These are phyloP conservation scores for Lepilemur septentrionalis DNA, from an alignment of 2,797 vertebrate species.

Conservation along the genomic window DNA sequence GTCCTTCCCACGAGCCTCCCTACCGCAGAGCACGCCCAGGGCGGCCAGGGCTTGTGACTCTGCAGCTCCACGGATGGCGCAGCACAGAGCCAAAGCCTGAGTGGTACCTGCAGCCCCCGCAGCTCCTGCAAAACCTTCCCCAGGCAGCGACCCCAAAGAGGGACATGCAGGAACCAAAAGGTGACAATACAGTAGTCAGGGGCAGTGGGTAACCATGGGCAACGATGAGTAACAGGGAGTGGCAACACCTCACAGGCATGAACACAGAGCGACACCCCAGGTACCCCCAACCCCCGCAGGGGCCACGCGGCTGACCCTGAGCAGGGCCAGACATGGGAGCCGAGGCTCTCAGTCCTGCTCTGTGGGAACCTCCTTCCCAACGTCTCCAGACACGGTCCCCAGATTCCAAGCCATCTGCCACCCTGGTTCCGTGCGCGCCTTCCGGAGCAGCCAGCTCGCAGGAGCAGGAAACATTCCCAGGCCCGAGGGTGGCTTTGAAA, in stretches of 20 bases:
- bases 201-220: background rate
- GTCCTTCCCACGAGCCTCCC: background rate
- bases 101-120: accelerated
- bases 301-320: background rate
- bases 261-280: slow-evolving; percentile 60
- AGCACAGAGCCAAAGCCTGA: background rate
- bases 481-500: background rate
- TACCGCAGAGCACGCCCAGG: no score
- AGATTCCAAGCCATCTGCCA: background rate
- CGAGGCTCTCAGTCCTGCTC: background rate
- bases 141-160: background rate
- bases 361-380: background rate
- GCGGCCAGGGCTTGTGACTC: background rate
- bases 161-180: background rate
- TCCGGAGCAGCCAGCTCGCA: background rate
- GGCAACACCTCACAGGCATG: slow-evolving; percentile 73
- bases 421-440: background rate
- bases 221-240: background rate
- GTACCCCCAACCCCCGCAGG: background rate
- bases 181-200: slow-evolving; percentile 61
- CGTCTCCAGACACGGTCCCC: background rate
- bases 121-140: background rate
- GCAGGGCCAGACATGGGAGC: accelerated
- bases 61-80: background rate
- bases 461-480: background rate